Evolutionary conservation across 2,113 vertebrate genomes (phyloP).

Genomic region (Polypterus bichir): DNA sequence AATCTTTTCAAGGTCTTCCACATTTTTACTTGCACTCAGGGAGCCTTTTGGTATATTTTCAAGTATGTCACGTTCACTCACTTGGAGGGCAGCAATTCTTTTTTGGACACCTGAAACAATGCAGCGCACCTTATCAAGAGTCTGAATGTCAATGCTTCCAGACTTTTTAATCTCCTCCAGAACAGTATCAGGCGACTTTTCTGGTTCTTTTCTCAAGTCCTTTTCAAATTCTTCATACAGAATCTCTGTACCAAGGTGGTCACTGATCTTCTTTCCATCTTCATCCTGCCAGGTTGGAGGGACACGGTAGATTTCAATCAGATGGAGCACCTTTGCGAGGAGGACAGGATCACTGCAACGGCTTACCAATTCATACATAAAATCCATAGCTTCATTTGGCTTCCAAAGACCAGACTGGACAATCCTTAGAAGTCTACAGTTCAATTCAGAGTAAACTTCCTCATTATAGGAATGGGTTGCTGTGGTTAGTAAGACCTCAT

Average conservation of each 20-base stretch:
- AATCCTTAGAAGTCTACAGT: neutral
- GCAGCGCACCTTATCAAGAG: slow-evolving; percentile 10
- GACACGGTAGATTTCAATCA: slow-evolving; percentile 6
- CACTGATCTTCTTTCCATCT: neutral
- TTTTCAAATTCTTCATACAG: neutral
- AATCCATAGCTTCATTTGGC: neutral
- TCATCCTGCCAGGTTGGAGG: slow-evolving; percentile 7
- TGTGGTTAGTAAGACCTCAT: neutral
- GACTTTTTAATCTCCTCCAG: slow-evolving; percentile 26
- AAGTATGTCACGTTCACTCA: no score
- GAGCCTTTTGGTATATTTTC: no score
- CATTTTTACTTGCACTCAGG: no score
- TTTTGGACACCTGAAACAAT: slow-evolving; percentile 15
- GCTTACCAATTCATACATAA: neutral
- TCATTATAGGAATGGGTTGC: neutral
- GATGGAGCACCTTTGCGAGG: slow-evolving; percentile 5
- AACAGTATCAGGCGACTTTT: slow-evolving; percentile 28
- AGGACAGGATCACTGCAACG: neutral
- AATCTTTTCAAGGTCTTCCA: neutral
- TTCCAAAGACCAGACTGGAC: neutral
- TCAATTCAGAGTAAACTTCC: neutral
- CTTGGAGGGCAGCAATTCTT: no score
- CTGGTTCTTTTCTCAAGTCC: neutral
- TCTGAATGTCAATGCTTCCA: slow-evolving; percentile 18
- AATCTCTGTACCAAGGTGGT: neutral